Evolutionary conservation across 2,113 vertebrate species (phyloP).

Genomic region (Dipodomys spectabilis): DNA sequence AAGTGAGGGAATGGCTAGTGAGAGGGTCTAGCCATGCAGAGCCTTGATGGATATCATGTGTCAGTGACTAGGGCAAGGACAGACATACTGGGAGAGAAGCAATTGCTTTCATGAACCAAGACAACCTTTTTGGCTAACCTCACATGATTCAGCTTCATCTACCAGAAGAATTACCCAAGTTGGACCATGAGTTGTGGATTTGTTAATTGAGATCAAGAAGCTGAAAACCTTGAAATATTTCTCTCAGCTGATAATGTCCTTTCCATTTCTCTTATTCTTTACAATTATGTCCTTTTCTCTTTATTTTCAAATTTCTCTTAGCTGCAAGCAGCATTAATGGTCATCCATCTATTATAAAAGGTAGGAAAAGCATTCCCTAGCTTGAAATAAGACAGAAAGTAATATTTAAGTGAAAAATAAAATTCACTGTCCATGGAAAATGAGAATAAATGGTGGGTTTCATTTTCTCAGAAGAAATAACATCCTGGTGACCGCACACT

Average conservation of each 20-base stretch:
- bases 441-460: constrained; percentile 31
- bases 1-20: background rate
- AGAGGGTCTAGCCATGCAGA: background rate
- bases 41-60: background rate
- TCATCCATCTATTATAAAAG: constrained; percentile 49
- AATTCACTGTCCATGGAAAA: constrained; percentile 46
- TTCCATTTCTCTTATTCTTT: constrained; percentile 35
- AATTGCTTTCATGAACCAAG: background rate
- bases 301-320: constrained; percentile 51
- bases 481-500: background rate
- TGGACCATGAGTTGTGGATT: constrained; percentile 63
- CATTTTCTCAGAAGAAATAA: background rate
- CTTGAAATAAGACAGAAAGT: constrained; percentile 59
- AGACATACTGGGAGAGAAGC: background rate
- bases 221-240: constrained; percentile 71
- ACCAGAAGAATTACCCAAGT: constrained; percentile 37
- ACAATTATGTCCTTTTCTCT: constrained; percentile 61
- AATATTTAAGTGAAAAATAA: constrained; percentile 73
- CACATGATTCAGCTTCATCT: constrained; percentile 63
- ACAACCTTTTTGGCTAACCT: background rate
- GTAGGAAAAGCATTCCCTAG: constrained; percentile 75
- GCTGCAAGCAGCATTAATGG: constrained; percentile 45
- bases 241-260: constrained; percentile 58
- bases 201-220: constrained; percentile 66
- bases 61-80: background rate